Conservation (phyloP, 2,888 invertebrate genomes). For the Idaea aversata region DNA sequence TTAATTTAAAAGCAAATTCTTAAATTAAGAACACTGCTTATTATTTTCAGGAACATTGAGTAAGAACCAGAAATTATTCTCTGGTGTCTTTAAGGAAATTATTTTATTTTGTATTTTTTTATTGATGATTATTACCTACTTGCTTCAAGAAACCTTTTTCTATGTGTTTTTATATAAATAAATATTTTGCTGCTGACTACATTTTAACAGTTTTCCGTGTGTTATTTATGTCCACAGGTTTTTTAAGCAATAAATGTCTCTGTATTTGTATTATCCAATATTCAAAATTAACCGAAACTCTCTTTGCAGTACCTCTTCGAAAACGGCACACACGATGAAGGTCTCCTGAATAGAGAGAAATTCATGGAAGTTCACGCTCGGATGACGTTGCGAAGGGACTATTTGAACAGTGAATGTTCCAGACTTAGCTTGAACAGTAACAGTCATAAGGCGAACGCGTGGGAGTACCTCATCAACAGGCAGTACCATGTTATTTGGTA, state of each 20-base stretch:
- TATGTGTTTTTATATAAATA: no score
- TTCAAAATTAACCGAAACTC: conserved; percentile 15
- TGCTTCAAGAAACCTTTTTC: no score
- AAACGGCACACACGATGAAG: conserved; percentile 66
- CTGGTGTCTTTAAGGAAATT: no score
- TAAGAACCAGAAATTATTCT: no score
- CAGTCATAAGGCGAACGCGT: conserved; percentile 87
- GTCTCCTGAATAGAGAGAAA: conserved; percentile 68
- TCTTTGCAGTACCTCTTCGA: conserved; percentile 75
- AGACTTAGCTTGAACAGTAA: conserved; percentile 81
- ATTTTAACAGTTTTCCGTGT: no score
- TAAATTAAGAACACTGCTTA: no score
- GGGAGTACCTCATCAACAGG: conserved; percentile 91
- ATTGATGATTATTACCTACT: no score
- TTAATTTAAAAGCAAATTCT: no score
- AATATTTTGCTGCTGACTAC: no score
- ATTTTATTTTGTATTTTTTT: no score
- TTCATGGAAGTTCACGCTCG: conserved; percentile 81
- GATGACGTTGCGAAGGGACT: conserved; percentile 80
- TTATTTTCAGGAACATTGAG: no score
- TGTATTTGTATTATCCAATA: background rate
- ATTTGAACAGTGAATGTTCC: conserved; percentile 81
- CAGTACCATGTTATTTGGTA: conserved; percentile 91
- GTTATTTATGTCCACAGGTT: no score
- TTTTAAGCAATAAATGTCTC: background rate